Conservation (phyloP, 2,113 vertebrate genomes). For the Tinamus guttatus region DNA sequence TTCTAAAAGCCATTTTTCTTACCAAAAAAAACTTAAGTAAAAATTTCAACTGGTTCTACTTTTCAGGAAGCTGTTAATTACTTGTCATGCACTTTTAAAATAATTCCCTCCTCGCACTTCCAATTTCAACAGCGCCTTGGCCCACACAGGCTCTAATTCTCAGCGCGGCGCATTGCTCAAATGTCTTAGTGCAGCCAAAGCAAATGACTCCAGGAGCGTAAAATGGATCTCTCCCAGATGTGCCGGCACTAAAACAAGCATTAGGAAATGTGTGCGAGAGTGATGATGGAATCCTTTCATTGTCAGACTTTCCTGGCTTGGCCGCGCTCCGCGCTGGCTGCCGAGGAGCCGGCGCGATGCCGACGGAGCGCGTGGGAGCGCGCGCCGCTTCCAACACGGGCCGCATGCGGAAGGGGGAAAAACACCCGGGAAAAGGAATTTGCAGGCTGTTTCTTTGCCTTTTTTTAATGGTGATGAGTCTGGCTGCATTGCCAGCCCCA, state of each 20-base stretch:
- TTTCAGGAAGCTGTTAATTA: slow-evolving; percentile 38
- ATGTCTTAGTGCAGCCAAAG: not conserved
- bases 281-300: not conserved
- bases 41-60: not conserved
- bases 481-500: no score
- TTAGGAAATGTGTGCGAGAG: not conserved
- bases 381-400: no score
- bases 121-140: not conserved
- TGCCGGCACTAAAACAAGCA: not conserved
- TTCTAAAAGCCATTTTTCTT: not conserved
- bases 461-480: no score
- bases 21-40: not conserved
- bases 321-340: not conserved
- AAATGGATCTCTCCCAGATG: not conserved
- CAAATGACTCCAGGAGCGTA: not conserved
- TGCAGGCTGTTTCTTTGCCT: no score
- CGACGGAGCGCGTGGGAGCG: no score
- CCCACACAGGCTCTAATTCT: not conserved
- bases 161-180: not conserved
- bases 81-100: not conserved
- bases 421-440: no score
- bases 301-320: slow-evolving; percentile 19
- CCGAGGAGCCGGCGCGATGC: not conserved
- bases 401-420: no score
- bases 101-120: not conserved